These are phyloP conservation scores for Heliconius eleuchia DNA, from an alignment of 1,140 invertebrate genomes.

Conservation along the genomic window DNA sequence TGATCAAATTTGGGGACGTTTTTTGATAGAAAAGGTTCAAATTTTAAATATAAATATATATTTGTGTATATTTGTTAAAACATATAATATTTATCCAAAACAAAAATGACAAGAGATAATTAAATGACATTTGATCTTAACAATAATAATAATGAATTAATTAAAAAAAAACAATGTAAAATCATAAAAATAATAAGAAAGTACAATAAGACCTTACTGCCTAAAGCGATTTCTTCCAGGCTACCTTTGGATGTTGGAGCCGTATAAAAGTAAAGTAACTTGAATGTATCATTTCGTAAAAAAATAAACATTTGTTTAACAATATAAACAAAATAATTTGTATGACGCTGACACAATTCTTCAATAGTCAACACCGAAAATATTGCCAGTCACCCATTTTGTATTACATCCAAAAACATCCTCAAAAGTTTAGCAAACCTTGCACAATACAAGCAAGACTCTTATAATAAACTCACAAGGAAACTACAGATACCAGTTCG, in stretches of 20 bases:
- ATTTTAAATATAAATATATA: no score
- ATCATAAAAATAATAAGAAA: no score
- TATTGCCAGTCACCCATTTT: not conserved
- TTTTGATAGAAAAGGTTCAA: no score
- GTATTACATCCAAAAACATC: not conserved
- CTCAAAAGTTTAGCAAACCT: not conserved
- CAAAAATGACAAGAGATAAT: no score
- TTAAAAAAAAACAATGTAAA: no score
- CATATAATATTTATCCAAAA: no score
- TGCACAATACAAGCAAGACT: not conserved
- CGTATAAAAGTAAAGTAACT: no score
- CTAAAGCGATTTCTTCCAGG: no score
- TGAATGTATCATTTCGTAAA: not conserved
- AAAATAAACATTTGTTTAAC: not conserved
- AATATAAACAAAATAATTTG: not conserved
- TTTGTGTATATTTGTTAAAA: not conserved
- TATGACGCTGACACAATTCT: not conserved
- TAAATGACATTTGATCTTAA: no score
- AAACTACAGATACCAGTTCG: conserved; percentile 26
- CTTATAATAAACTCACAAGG: not conserved
- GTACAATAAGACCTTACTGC: no score
- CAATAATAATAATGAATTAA: no score
- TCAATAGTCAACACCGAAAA: not conserved
- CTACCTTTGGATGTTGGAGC: no score
- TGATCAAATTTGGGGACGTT: not conserved